Base-by-base conservation (phyloP, 2,888 invertebrate species). In the Eupithecia exiguata region DNA sequence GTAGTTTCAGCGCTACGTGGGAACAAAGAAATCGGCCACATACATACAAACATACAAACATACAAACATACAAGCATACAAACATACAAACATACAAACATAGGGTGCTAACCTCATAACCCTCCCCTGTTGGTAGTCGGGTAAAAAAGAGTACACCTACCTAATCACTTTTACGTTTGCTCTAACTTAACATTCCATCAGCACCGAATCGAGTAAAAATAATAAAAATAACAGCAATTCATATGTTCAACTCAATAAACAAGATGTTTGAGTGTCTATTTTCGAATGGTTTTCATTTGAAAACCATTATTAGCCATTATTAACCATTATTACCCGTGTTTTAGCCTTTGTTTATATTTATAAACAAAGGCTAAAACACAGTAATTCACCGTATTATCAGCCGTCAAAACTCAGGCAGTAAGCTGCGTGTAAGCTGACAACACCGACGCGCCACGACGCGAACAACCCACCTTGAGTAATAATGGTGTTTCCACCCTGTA, bases 401-500 rank as follows among this genome's bases (percentile, higher is more conserved):
- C 40, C 40, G 66, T 66, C 40, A 66, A 21, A 66, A 66, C 14
- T 40, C 58, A 7, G 21, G 58, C 58, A 58, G 58, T 58, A 58
- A 58, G 35, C 40, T 53, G 35, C 62, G 70, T 70, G 75, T 81
- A 75, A 70, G 79, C 80, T 82, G 83, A 81, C 85, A 82, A 82
- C 85, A 79, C 81, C 79, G 82, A 81, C 83, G 83, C 83, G 84
- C 83, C 83, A 84, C 88, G 87, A 87, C 86, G 88, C 86, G 88
- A 89, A 92, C 89, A 92, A 92, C 92, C 87, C 89, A 84, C 87
- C 87, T 86, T 87, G 87, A 89, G 91, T 94, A 93, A 94, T 94
- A 93, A 93, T 93, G 92, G 94, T 94, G 93, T 93, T 94, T 93
- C 92, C 93, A 94, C 93, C 89, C 92, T 87, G 93, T 94, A 94